Percentiles rank a stretch among this genome's conserved stretches.
These are phyloP conservation scores for Orbicella faveolata DNA, from an alignment of 64 coral and sea anemone species.

Conservation along the genomic window DNA sequence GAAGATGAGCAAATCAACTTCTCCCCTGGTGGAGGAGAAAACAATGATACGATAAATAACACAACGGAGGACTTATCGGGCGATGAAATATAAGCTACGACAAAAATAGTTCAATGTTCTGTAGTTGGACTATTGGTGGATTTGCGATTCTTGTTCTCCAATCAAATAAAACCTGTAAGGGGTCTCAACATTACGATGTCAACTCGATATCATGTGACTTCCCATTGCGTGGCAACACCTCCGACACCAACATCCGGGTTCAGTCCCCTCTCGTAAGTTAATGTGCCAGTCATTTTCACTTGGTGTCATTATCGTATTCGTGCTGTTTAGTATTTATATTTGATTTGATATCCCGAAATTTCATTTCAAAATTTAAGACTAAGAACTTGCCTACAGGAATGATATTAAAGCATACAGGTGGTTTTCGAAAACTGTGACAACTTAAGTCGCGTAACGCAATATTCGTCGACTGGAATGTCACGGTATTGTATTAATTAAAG, in stretches of 20 bases:
- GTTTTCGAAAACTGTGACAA: no score
- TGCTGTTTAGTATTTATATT: no score
- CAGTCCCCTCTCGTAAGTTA: no score
- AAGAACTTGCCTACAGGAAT: no score
- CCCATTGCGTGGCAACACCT: background rate
- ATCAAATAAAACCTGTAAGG: background rate
- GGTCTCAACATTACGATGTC: background rate
- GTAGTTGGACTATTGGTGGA: background rate
- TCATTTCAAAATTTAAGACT: no score
- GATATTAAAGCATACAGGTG: no score
- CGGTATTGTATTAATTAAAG: no score
- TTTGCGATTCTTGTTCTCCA: background rate
- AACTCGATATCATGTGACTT: background rate
- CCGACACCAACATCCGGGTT: background rate
- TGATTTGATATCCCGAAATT: no score
- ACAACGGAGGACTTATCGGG: background rate
- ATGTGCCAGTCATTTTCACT: background rate
- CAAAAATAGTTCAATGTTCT: background rate
- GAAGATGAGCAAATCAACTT: conserved; percentile 61
- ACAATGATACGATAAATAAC: background rate
- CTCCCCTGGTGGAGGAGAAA: background rate
- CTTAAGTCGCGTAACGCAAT: no score
- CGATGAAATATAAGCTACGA: background rate
- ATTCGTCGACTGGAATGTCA: no score
- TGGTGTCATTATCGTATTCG: no score